These are phyloP conservation scores for Chondrilla cf. caribensis DNA, from an alignment of 37 sponge, comb jelly and placozoan species.

Conservation along the genomic window DNA sequence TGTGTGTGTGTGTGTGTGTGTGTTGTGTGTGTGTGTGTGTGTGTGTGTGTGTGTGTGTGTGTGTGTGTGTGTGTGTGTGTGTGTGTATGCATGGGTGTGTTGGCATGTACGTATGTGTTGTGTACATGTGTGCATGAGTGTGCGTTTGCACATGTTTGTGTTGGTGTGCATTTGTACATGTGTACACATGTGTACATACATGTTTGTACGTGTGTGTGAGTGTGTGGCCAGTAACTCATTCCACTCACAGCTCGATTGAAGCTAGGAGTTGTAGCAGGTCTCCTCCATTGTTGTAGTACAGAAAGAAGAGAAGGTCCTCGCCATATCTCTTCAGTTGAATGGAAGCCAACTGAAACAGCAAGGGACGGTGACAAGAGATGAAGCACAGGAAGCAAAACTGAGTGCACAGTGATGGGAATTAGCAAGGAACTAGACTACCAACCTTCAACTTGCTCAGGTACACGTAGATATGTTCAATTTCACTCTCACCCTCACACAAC, in stretches of 20 bases:
- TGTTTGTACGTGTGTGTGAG: too few species aligned
- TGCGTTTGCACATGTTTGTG: neutral
- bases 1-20: neutral
- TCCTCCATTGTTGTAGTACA: conserved; percentile 95
- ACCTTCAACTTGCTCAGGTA: too few species aligned
- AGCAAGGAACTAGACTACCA: too few species aligned
- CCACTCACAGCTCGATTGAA: conserved; percentile 82
- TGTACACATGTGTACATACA: too few species aligned
- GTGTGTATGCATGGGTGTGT: too few species aligned
- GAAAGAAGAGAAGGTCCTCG: conserved; percentile 90
- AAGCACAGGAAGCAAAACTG: neutral
- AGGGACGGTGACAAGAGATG: too few species aligned
- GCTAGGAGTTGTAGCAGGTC: conserved; percentile 89
- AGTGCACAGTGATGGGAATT: neutral
- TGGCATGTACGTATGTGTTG: too few species aligned
- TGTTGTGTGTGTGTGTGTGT: neutral
- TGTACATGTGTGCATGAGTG: neutral
- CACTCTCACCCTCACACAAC: neutral
- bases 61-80: too few species aligned
- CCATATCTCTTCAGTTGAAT: conserved; percentile 80
- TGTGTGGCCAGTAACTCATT: too few species aligned
- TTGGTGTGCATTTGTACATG: too few species aligned
- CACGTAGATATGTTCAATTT: too few species aligned
- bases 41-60: too few species aligned
- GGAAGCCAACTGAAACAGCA: conserved; percentile 82